Base-by-base conservation (phyloP, 2,888 invertebrate species). In the Lepidochitona cinerea region DNA sequence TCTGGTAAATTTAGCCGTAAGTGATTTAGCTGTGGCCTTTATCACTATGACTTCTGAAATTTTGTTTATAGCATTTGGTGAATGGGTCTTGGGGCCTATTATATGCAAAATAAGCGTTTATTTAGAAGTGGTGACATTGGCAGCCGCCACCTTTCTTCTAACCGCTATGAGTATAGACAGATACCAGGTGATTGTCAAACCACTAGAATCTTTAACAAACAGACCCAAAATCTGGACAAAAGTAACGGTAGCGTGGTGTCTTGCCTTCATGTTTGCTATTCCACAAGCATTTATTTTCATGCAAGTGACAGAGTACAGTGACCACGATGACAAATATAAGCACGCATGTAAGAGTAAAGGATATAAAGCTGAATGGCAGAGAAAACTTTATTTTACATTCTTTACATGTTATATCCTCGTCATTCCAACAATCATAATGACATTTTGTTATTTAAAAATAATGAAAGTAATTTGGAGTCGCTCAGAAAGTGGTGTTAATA, bases 11-110 rank as follows among this genome's bases (percentile, higher is more conserved):
- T 80, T 91, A 67, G 91, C 91, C 23, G 81, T 91, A 32, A 91
- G 90, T 0, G 91, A 91, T 81, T 81, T 91, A 37, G 89, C 90
- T 26, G 90, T 91, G 6, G 90, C 91, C 37, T 79, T 86, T 41
- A 87, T 91, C 36, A 91, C 91, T 4, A 91, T 91, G 90, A 88
- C 91, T 26, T 89, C 90, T 7, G 91, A 91, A 78, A 87, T 91
- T 35, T 78, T 91, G 18, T 89, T 91, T 73, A 87, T 89, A 37
- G 88, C 90, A 0, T 91, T 90, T 74, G 89, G 89, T 4, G 90
- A 91, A 77, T 91, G 91, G 91, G 88, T 90, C 9, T 83, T 91
- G 18, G 91, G 91, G 0, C 86, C 87, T 0, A 84, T 85, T 9
- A 85, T 89, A 32, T 91, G 91, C 83, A 91, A 91, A 81, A 76